Conservation (phyloP, 2,113 vertebrate genomes). For the Nettapus auritus region DNA sequence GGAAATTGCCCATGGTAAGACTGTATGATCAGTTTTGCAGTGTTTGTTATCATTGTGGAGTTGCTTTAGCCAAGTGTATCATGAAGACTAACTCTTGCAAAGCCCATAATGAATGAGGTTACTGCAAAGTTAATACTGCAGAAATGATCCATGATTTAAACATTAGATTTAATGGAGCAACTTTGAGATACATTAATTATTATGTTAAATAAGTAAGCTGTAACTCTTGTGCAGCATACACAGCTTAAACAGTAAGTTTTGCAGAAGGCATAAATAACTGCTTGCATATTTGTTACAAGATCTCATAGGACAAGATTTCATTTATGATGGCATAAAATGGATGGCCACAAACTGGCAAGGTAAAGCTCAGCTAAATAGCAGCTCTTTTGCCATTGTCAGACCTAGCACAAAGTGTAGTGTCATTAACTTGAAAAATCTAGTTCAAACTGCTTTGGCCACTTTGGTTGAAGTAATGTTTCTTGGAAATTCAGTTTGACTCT, state of each 20-base stretch:
- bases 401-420: background rate
- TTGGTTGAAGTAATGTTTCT: background rate
- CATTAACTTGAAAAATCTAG: background rate
- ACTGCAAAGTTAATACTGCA: background rate
- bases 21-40: background rate
- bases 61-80: background rate
- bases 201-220: background rate
- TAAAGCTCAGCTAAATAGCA: background rate
- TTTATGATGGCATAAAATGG: background rate
- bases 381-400: background rate
- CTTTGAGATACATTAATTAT: background rate
- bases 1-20: background rate
- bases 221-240: background rate
- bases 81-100: background rate
- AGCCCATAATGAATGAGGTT: background rate
- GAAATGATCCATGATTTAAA: background rate
- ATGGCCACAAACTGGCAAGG: background rate
- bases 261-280: background rate
- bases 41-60: background rate
- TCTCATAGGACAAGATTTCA: background rate
- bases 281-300: background rate
- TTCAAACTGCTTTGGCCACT: background rate
- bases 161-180: background rate
- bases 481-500: background rate
- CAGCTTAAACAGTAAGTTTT: background rate